Conservation (phyloP, 2,888 invertebrate species). For the Acrocyrtus sp. region DNA sequence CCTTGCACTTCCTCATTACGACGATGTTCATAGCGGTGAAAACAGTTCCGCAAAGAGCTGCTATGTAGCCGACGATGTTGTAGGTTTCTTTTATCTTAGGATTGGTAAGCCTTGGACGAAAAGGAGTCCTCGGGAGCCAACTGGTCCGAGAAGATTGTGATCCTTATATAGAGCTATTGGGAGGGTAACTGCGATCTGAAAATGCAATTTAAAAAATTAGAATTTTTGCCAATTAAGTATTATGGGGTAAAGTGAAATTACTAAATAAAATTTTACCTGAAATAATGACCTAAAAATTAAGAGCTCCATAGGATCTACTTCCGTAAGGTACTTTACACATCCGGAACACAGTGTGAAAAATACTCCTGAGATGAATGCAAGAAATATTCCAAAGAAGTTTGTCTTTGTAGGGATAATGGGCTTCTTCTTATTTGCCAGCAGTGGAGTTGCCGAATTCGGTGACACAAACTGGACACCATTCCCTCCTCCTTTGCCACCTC, state of each 20-base stretch:
- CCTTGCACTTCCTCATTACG: slow-evolving; percentile 68
- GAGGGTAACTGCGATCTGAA: slow-evolving; percentile 64
- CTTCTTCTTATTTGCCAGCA: slow-evolving; percentile 41
- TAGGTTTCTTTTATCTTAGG: slow-evolving; percentile 64
- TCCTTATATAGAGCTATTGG: slow-evolving; percentile 64
- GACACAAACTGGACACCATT: background rate
- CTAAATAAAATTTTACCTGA: slow-evolving; percentile 64
- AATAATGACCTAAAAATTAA: slow-evolving; percentile 66
- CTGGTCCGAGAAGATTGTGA: slow-evolving; percentile 66
- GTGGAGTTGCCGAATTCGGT: slow-evolving; percentile 41
- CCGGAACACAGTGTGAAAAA: slow-evolving; percentile 68
- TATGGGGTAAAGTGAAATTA: background rate
- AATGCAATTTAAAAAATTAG: background rate
- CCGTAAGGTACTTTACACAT: slow-evolving; percentile 67
- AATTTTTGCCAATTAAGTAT: background rate
- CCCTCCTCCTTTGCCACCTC: slow-evolving; percentile 34
- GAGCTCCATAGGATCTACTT: slow-evolving; percentile 68
- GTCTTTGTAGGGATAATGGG: slow-evolving; percentile 56
- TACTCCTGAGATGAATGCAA: slow-evolving; percentile 68
- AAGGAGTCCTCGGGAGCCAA: slow-evolving; percentile 66
- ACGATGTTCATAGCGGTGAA: slow-evolving; percentile 69
- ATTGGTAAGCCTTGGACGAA: slow-evolving; percentile 65
- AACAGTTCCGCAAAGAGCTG: slow-evolving; percentile 67
- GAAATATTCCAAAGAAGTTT: slow-evolving; percentile 65
- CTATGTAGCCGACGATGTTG: slow-evolving; percentile 67